A percentile compares a stretch with the other conserved stretches of the same genome.
phyloP scores from a whole-genome alignment of 2,797 vertebrate genomes.

The Eulemur mongoz region DNA sequence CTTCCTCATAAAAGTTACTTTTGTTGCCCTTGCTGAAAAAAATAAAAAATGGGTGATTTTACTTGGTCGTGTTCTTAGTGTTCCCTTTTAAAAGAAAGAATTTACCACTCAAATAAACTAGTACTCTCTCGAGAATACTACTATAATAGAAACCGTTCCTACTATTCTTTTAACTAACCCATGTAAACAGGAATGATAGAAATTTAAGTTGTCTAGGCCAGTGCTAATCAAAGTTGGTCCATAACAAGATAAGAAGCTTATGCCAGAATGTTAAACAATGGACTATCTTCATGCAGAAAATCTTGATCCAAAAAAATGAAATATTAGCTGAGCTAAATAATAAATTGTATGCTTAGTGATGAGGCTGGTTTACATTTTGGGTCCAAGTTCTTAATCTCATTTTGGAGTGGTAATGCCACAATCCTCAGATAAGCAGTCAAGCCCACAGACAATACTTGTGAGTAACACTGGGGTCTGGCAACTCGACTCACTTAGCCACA shows the following conservation, averaged over 20 bases:
- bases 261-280: neutral
- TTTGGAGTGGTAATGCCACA: neutral
- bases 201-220: neutral
- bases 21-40: neutral
- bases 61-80: neutral
- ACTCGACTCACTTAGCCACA: neutral
- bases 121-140: neutral
- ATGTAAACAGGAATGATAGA: neutral
- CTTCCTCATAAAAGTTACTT: neutral
- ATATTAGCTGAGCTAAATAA: neutral
- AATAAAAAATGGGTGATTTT: neutral
- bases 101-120: slow-evolving; percentile 32
- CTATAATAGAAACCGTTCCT: neutral
- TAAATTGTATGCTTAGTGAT: neutral
- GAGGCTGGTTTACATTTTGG: neutral
- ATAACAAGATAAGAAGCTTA: neutral
- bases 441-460: neutral
- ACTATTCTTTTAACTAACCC: neutral
- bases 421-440: neutral
- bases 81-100: slow-evolving; percentile 23
- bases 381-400: neutral
- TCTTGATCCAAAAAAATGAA: neutral
- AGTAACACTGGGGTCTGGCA: neutral
- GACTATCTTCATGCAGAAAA: neutral
- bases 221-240: neutral